Percentiles rank a stretch among this genome's conserved stretches.
These are phyloP conservation scores for Lepidurus couesii DNA, from an alignment of 1,140 invertebrate species.

Conservation along the genomic window DNA sequence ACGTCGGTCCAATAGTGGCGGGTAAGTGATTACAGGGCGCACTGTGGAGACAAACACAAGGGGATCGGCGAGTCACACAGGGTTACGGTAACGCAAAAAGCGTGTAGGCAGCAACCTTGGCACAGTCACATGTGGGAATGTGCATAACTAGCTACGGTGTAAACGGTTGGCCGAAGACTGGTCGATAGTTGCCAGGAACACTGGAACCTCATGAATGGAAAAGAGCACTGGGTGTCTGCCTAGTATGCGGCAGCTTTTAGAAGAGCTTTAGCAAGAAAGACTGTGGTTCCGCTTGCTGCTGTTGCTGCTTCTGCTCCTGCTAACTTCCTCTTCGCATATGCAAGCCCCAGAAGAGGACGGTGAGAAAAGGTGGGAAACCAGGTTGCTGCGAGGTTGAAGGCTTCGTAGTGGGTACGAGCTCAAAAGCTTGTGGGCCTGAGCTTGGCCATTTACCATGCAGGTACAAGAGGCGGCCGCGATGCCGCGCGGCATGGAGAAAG, in stretches of 20 bases:
- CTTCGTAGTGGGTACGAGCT: not conserved
- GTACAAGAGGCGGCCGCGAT: slow-evolving; percentile 12
- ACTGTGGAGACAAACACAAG: not conserved
- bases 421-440: not conserved
- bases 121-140: not conserved
- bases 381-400: not conserved
- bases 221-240: slow-evolving; percentile 1
- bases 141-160: not conserved
- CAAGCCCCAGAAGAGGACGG: not conserved
- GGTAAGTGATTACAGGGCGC: slow-evolving; percentile 2
- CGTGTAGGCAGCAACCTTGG: not conserved
- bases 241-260: slow-evolving; percentile 3
- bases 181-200: slow-evolving; percentile 21
- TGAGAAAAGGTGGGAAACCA: not conserved
- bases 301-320: slow-evolving; percentile 9
- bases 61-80: not conserved
- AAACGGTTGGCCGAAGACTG: slow-evolving; percentile 20
- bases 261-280: not conserved
- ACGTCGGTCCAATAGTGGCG: not conserved
- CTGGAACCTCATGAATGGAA: slow-evolving; percentile 21
- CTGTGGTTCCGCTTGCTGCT: not conserved
- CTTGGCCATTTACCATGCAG: not conserved
- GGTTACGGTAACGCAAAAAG: not conserved
- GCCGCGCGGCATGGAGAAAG: slow-evolving; percentile 6
- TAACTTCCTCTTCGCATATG: not conserved